Percentiles rank a stretch among this genome's conserved stretches.
Evolutionary conservation across 2,113 vertebrate species (phyloP).

Genomic region (Urocitellus parryii): DNA sequence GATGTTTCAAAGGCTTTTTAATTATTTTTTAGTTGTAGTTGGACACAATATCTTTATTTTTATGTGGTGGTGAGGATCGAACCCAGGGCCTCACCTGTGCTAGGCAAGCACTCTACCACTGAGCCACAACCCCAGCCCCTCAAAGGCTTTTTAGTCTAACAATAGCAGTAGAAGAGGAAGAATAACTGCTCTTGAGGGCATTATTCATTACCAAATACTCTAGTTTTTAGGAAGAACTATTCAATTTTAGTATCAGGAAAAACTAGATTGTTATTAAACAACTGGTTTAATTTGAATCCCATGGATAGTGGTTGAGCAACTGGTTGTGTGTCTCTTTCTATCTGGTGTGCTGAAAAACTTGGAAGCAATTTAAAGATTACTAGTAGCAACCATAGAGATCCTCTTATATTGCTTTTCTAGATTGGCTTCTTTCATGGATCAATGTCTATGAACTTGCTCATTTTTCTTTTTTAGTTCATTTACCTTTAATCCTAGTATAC

Average conservation of each 20-base stretch:
- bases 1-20: neutral
- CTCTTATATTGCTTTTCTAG: neutral
- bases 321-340: neutral
- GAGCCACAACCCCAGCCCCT: neutral
- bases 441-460: neutral
- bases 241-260: neutral
- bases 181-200: neutral
- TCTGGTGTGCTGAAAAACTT: neutral
- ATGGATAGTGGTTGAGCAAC: neutral
- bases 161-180: neutral
- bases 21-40: too few species aligned
- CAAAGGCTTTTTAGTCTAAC: neutral
- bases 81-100: too few species aligned
- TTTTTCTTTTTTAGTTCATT: slow-evolving; percentile 17
- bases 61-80: too few species aligned
- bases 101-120: too few species aligned
- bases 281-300: neutral
- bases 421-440: neutral
- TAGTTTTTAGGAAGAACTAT: neutral
- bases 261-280: slow-evolving; percentile 10
- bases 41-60: too few species aligned
- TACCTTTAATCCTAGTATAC: neutral
- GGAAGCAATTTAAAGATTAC: neutral
- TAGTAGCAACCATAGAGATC: neutral
- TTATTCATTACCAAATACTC: neutral